Conservation (phyloP, 2,888 invertebrate species). For the Onthophagus sagittarius region DNA sequence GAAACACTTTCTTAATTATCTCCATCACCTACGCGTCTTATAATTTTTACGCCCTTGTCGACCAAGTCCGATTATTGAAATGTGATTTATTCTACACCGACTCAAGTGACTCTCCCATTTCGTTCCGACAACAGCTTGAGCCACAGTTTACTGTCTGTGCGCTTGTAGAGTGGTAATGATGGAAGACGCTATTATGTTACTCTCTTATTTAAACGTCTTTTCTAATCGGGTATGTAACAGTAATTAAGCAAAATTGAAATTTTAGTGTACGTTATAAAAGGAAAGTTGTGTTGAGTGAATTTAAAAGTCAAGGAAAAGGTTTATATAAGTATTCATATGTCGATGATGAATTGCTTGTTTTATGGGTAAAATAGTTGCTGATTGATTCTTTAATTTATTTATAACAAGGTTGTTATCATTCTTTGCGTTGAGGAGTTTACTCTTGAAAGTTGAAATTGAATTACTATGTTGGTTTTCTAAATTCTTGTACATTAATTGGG, state of each 20-base stretch:
- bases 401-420: neutral
- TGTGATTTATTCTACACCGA: conserved; percentile 9
- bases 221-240: conserved; percentile 10
- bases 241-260: neutral
- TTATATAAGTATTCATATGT: too few species aligned
- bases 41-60: neutral
- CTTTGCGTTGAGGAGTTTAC: neutral
- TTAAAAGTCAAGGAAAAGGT: too few species aligned
- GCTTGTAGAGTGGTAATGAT: neutral
- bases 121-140: neutral
- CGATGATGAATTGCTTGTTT: too few species aligned
- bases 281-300: neutral
- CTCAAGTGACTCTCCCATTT: neutral
- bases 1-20: neutral
- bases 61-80: neutral
- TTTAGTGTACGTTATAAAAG: neutral
- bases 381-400: too few species aligned
- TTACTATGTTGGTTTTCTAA: neutral
- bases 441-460: neutral
- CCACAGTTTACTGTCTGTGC: neutral
- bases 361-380: too few species aligned
- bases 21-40: neutral
- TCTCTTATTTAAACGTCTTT: conserved; percentile 9
- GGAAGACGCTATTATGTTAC: conserved; percentile 5
- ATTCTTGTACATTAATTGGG: neutral